Percentiles rank a stretch among this genome's conserved stretches.
Evolutionary conservation across 2,888 invertebrate species (phyloP).

Genomic region (Bombylius discolor): DNA sequence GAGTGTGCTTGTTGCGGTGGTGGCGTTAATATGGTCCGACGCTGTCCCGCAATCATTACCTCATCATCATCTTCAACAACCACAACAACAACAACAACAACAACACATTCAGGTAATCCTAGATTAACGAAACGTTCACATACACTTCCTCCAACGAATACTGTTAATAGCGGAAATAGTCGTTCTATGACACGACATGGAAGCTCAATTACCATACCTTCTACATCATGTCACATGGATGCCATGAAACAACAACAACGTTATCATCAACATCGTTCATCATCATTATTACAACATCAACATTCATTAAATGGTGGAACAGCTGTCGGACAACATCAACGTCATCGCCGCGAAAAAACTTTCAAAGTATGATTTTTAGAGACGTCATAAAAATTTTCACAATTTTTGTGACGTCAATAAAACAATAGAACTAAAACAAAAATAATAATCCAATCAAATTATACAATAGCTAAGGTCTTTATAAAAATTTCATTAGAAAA

Average conservation of each 20-base stretch:
- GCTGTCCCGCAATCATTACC: conserved; percentile 21
- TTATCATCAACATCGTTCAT: conserved; percentile 10
- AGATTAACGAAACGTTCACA: conserved; percentile 12
- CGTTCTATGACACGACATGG: not conserved
- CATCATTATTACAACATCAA: conserved; percentile 17
- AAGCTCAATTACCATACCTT: not conserved
- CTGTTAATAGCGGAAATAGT: not conserved
- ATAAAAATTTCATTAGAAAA: too few relatives aligned
- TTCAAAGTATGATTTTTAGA: conserved; percentile 39
- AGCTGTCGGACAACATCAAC: conserved; percentile 21
- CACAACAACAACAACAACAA: conserved; percentile 20
- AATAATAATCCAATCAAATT: too few relatives aligned
- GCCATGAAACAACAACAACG: not conserved
- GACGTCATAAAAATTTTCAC: conserved; percentile 33
- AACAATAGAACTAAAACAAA: not conserved
- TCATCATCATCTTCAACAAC: conserved; percentile 15
- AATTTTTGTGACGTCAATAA: conserved; percentile 12
- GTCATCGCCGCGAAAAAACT: conserved; percentile 35
- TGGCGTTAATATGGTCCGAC: conserved; percentile 35
- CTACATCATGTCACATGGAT: not conserved
- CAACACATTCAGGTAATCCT: conserved; percentile 9
- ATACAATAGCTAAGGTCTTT: too few relatives aligned
- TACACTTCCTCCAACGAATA: conserved; percentile 9
- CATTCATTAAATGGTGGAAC: conserved; percentile 16
- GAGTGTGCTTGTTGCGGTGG: conserved; percentile 39